Base-by-base conservation (phyloP, 2,797 vertebrate species). In the Mus caroli region DNA sequence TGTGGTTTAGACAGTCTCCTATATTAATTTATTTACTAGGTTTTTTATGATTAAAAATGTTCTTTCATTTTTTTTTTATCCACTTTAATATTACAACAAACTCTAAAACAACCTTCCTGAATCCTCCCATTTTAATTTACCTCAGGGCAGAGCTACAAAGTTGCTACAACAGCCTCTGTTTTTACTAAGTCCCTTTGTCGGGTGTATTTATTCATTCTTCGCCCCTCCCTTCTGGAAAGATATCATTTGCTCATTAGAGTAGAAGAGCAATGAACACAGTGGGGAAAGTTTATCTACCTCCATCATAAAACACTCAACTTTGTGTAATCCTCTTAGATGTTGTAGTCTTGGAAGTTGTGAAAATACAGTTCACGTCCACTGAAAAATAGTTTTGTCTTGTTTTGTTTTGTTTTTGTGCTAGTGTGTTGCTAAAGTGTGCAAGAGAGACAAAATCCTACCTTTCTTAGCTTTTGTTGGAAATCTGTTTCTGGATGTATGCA, bases 31-130 rank as follows among this genome's bases (percentile, higher is more conserved):
- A 83, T 46, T 58, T 94, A 20, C 79, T 94, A 13, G 0, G 31
- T 3, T 69, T 83, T 77, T 90, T 19, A 80, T n/a, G 3, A 73
- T 84, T 96, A 14, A 89, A 91, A 78, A 92, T 31, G 19, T n/a
- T 92, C 69, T 92, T 95, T 22, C 12, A 62, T 76, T 71, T 71
- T 34, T 76, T 71, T 71, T 34, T 84, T 95, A 62, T 64, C 4
- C 69, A 82, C 7, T 50, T 92, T 90, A 92, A 75, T 62, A 90
- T 56, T 80, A 96, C 91, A 77, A 95, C 17, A 96, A 86, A 52
- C 92, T 94, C 43, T 78, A 82, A 96, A 58, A 71, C 10, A 87
- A 31, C 75, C 9, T 54, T 34, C 62, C 91, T 77, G 54, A 77
- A 69, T 77, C 78, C 95, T 64, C 43, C 91, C 80, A 62, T 5